Conservation (phyloP, 2,797 vertebrate genomes). For the Trachops cirrhosus region DNA sequence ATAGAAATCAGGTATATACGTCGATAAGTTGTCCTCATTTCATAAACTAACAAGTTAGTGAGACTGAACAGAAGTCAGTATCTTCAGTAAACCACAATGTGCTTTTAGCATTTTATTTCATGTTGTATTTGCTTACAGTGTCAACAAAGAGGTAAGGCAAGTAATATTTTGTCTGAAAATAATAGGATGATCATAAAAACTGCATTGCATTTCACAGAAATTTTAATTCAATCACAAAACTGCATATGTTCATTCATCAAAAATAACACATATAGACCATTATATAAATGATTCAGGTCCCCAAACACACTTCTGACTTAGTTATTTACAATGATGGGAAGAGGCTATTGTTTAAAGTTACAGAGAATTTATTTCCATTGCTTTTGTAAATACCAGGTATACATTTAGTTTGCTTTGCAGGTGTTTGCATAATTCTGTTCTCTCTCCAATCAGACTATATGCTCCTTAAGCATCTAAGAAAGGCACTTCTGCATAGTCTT, state of each 20-base stretch:
- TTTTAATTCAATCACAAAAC: slow-evolving; percentile 8
- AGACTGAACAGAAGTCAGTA: neutral
- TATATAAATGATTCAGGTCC: neutral
- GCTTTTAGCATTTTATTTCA: neutral
- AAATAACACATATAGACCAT: neutral
- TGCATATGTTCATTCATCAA: neutral
- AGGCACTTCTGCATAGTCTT: neutral
- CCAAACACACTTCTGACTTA: slow-evolving; percentile 31
- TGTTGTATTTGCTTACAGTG: neutral
- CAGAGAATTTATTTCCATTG: neutral
- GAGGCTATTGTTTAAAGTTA: slow-evolving; percentile 12
- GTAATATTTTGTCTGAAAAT: neutral
- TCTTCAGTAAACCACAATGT: neutral
- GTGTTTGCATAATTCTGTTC: neutral
- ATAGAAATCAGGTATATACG: neutral
- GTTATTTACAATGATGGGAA: slow-evolving; percentile 9
- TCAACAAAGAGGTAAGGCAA: slow-evolving; percentile 8
- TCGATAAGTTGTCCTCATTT: neutral
- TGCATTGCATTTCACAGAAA: neutral
- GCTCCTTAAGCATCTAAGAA: neutral
- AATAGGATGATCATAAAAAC: slow-evolving; percentile 12
- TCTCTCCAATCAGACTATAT: neutral
- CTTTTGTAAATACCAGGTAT: neutral
- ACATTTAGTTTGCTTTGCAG: neutral
- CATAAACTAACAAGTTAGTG: neutral